A percentile compares a stretch with the other conserved stretches of the same genome.
These are phyloP conservation scores for Apteryx owenii DNA, from an alignment of 2,113 vertebrate species.

Conservation along the genomic window DNA sequence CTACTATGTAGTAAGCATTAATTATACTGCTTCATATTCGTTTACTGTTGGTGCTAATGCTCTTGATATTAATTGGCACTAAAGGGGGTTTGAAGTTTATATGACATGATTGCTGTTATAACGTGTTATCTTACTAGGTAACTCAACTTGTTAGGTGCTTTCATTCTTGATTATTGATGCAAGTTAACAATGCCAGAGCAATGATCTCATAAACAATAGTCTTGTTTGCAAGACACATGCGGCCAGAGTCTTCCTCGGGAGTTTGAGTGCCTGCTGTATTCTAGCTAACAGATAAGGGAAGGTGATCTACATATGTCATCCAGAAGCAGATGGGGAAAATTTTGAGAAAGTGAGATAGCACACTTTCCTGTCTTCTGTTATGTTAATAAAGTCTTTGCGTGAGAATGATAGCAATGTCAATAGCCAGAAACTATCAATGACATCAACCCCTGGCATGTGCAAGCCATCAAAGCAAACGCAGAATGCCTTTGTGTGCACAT, in stretches of 20 bases:
- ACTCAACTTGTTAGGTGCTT: constrained; percentile 47
- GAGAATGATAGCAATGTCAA: constrained; percentile 60
- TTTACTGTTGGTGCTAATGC: constrained; percentile 63
- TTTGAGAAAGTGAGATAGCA: constrained; percentile 11
- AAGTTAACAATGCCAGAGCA: constrained; percentile 43
- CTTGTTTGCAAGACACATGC: not conserved
- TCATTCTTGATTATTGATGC: constrained; percentile 16
- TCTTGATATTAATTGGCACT: constrained; percentile 62
- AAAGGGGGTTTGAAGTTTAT: constrained; percentile 51
- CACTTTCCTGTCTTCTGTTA: constrained; percentile 27
- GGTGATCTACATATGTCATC: not conserved
- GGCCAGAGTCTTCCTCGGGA: not conserved
- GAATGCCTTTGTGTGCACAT: constrained; percentile 73
- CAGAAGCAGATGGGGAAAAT: constrained; percentile 33
- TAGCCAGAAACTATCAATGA: constrained; percentile 70
- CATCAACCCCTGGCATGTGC: constrained; percentile 73
- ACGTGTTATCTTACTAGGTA: constrained; percentile 44
- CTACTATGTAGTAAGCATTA: constrained; percentile 49
- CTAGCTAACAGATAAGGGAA: not conserved
- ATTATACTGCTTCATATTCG: constrained; percentile 46
- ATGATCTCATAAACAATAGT: constrained; percentile 30
- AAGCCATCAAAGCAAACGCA: constrained; percentile 82
- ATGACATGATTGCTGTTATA: constrained; percentile 17
- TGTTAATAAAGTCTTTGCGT: constrained; percentile 77
- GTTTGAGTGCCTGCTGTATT: not conserved